Evolutionary conservation across 2,888 invertebrate genomes (phyloP).

Genomic region (Ectemnius lituratus): DNA sequence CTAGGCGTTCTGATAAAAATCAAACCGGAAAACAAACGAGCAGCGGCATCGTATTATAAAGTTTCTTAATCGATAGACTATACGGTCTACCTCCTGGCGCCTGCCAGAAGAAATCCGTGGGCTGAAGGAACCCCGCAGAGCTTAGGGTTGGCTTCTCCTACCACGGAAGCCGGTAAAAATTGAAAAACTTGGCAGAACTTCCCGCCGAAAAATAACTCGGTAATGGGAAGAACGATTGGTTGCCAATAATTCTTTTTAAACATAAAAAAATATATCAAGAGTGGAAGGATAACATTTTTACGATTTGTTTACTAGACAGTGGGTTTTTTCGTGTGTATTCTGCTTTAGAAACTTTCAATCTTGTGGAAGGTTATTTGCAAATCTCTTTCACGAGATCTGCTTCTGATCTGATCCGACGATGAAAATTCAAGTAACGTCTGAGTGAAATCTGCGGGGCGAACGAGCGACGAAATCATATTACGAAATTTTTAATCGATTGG

Average conservation of each 20-base stretch:
- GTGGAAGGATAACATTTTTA: too few relatives aligned
- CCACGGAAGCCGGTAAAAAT: too few relatives aligned
- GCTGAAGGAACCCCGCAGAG: too few relatives aligned
- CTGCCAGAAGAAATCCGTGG: slow-evolving; percentile 23
- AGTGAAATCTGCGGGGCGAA: background rate
- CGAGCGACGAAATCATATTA: slow-evolving; percentile 65
- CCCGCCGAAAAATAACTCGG: too few relatives aligned
- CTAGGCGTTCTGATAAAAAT: slow-evolving; percentile 66
- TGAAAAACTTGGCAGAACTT: too few relatives aligned
- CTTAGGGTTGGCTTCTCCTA: too few relatives aligned
- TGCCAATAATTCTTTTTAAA: too few relatives aligned
- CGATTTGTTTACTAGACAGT: too few relatives aligned
- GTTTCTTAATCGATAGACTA: slow-evolving; percentile 74
- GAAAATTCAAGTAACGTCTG: background rate
- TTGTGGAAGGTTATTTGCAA: background rate
- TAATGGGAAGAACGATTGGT: too few relatives aligned
- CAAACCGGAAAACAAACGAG: slow-evolving; percentile 71
- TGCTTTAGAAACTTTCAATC: background rate
- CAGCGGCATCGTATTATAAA: slow-evolving; percentile 72
- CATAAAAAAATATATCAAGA: too few relatives aligned
- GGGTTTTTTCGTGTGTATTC: background rate
- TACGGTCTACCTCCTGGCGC: slow-evolving; percentile 38
- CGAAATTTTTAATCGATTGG: slow-evolving; percentile 72
- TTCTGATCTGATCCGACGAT: background rate
- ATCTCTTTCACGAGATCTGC: background rate